Conservation (phyloP, 2,888 invertebrate genomes). For the Invenusta paracnida region DNA sequence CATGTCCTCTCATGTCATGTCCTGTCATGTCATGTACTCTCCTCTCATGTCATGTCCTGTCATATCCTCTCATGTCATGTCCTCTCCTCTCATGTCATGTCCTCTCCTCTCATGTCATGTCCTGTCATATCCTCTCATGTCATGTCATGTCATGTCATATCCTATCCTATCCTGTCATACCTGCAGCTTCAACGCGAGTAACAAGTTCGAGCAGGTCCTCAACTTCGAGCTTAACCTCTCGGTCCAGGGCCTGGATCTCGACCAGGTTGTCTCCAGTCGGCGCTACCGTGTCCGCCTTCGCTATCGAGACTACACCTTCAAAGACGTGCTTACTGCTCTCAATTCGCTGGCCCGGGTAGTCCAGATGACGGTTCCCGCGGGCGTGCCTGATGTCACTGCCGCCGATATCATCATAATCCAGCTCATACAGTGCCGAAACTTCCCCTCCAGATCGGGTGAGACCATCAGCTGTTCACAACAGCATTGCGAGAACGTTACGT, state of each 20-base stretch:
- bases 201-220: conserved; percentile 4
- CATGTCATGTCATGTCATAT: no score
- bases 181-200: conserved; percentile 16
- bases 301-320: conserved; percentile 18
- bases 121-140: no score
- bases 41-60: no score
- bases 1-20: no score
- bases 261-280: neutral
- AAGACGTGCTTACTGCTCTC: neutral
- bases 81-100: no score
- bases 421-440: neutral
- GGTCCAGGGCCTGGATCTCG: conserved; percentile 6
- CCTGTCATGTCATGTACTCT: no score
- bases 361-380: neutral
- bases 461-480: no score
- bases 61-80: no score
- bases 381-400: neutral
- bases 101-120: no score
- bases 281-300: neutral
- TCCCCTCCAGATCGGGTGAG: conserved; percentile 6
- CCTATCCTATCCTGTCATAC: no score
- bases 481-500: no score
- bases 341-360: neutral
- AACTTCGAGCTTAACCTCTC: conserved; percentile 4
- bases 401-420: neutral